Evolutionary conservation across 2,113 vertebrate genomes (phyloP).

Genomic region (Oryzias woworae): DNA sequence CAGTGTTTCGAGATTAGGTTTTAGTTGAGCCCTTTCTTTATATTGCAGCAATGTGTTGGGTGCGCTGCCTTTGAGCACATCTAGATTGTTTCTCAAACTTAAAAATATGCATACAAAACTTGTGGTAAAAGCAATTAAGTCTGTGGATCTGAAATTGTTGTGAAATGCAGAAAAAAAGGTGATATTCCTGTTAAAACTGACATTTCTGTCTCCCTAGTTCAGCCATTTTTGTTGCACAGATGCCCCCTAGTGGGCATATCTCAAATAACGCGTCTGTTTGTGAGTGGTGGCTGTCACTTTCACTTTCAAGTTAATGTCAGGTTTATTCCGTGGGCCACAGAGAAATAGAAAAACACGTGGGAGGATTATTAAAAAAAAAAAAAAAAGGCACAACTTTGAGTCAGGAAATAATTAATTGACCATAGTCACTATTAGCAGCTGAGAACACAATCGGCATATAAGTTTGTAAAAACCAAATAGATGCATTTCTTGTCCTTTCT

Average conservation of each 20-base stretch:
- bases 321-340: conserved; percentile 26
- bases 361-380: conserved; percentile 10
- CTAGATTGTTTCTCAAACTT: conserved; percentile 2
- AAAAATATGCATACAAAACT: conserved; percentile 1
- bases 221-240: conserved; percentile 11
- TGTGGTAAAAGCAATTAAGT: neutral
- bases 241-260: conserved; percentile 14
- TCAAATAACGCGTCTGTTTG: neutral
- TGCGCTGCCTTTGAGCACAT: conserved; percentile 6
- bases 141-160: too few species aligned
- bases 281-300: neutral
- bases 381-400: conserved; percentile 3
- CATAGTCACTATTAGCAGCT: conserved; percentile 20
- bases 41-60: neutral
- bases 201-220: neutral
- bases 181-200: too few species aligned
- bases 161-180: too few species aligned
- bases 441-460: neutral
- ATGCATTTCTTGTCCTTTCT: neutral
- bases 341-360: conserved; percentile 9
- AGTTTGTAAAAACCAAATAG: neutral
- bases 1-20: conserved; percentile 8
- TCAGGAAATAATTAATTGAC: conserved; percentile 6
- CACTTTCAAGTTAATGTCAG: conserved; percentile 19
- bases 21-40: conserved; percentile 14